Base-by-base conservation (phyloP, 2,888 invertebrate genomes). In the Eilema griseolum region DNA sequence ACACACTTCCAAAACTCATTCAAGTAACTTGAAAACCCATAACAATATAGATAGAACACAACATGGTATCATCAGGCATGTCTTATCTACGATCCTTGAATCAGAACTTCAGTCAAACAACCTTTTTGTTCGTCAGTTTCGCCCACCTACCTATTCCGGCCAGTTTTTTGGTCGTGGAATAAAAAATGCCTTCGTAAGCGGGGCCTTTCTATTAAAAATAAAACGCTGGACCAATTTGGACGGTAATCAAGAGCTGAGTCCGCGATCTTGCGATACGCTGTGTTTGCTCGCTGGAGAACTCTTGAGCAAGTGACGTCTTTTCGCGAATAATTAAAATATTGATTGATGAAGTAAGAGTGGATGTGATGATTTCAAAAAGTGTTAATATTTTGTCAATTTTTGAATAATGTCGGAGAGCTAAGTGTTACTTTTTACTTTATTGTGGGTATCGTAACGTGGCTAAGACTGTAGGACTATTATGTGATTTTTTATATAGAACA, bases 171-270 rank as follows among this genome's bases (percentile, higher is more conserved):
- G 71, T 73, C 70, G 77, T 76, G 77, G 77, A 82, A 85, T 64
- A 68, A 82, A 84, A 78, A 81, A 75, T 79, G 83, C 82, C 72
- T 76, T 71, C 74, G 77, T 72, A 79, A 84, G 87, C 86, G 71
- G 69, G 80, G 71, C 75, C 81, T 76, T 83, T 84, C 85, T 83
- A 86, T 88, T 83, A 84, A 87, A 86, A 85, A 88, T 86, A 88
- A 88, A 86, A 84, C 81, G 85, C 81, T 74, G 78, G 75, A 79
- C 83, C 84, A 81, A 86, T 87, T 88, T 78, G 81, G 78, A 77
- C 78, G 76, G 85, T 87, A 87, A 88, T 88, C 86, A 87, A 83
- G 72, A 75, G 87, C 86, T 87, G 88, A 87, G 80, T 73, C 64
- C 59, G 84, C 83, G 79, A 83, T 83, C 73, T 74, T 72, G 63